phyloP scores from a whole-genome alignment of 2,888 invertebrate genomes.

The Plebejus melissa region DNA sequence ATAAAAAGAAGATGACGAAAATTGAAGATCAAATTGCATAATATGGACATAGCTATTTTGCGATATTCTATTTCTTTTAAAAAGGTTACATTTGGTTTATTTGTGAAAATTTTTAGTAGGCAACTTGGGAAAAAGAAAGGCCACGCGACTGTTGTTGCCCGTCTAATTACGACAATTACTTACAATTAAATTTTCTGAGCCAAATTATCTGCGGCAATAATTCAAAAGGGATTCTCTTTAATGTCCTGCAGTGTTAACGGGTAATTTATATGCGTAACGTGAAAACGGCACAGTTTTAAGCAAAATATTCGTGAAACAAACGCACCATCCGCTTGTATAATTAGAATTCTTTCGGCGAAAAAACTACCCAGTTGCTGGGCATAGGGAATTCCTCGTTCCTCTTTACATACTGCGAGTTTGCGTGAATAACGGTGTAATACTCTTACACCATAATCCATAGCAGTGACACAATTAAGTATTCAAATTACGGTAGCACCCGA shows the following conservation, averaged over 20 bases:
- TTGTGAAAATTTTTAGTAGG: background rate
- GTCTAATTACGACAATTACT: constrained; percentile 21
- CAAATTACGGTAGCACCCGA: constrained; percentile 10
- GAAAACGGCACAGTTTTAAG: constrained; percentile 2
- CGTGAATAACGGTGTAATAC: background rate
- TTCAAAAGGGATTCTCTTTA: constrained; percentile 18
- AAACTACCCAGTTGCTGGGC: background rate
- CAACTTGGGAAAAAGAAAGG: background rate
- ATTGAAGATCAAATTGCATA: no score
- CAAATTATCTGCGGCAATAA: constrained; percentile 20
- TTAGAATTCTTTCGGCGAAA: background rate
- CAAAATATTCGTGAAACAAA: background rate
- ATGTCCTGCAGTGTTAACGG: constrained; percentile 17
- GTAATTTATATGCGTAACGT: constrained; percentile 24
- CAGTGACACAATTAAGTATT: background rate
- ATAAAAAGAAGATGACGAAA: no score
- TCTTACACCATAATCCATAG: background rate
- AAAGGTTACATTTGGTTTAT: background rate
- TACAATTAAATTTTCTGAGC: constrained; percentile 12
- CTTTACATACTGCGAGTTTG: background rate
- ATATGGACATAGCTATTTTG: background rate
- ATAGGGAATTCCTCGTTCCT: background rate
- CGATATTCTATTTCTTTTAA: background rate
- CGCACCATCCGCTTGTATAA: background rate
- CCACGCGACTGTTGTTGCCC: background rate